phyloP scores from a whole-genome alignment of 1,140 invertebrate species.

The Anoplophora glabripennis region DNA sequence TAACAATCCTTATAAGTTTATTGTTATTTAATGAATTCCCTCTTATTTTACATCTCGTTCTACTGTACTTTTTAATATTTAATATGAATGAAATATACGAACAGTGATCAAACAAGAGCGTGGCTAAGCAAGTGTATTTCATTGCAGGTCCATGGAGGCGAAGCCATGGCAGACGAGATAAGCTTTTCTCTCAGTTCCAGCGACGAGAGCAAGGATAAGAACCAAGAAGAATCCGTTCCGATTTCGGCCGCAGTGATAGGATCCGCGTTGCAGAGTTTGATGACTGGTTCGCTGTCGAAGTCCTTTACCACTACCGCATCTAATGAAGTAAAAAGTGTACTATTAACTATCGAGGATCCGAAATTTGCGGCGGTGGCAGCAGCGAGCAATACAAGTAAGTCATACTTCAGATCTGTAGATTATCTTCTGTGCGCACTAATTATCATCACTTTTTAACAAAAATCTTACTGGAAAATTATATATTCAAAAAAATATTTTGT shows the following conservation, averaged over 20 bases:
- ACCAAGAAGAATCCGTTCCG: constrained; percentile 8
- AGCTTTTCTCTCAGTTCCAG: constrained; percentile 56
- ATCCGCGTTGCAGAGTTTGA: constrained; percentile 39
- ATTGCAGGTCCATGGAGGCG: constrained; percentile 58
- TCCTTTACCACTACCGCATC: constrained; percentile 14
- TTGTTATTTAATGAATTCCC: no score
- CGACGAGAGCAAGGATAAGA: constrained; percentile 50
- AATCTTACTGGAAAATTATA: no score
- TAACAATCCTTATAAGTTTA: no score
- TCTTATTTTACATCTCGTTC: no score
- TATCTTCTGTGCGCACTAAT: no score
- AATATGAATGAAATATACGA: no score
- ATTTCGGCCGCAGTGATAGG: constrained; percentile 21
- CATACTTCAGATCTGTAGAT: constrained; percentile 30
- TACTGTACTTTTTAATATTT: no score
- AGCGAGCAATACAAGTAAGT: constrained; percentile 62
- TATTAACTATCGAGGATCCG: constrained; percentile 66
- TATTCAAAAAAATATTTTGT: no score
- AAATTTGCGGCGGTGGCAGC: constrained; percentile 72
- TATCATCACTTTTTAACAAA: no score
- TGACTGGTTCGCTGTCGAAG: constrained; percentile 38
- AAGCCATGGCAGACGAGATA: constrained; percentile 65
- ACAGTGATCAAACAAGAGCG: no score
- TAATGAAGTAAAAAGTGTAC: constrained; percentile 45
- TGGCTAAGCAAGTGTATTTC: background rate